phyloP scores from a whole-genome alignment of 2,888 invertebrate genomes.

The Eudasyphora cyanicolor region DNA sequence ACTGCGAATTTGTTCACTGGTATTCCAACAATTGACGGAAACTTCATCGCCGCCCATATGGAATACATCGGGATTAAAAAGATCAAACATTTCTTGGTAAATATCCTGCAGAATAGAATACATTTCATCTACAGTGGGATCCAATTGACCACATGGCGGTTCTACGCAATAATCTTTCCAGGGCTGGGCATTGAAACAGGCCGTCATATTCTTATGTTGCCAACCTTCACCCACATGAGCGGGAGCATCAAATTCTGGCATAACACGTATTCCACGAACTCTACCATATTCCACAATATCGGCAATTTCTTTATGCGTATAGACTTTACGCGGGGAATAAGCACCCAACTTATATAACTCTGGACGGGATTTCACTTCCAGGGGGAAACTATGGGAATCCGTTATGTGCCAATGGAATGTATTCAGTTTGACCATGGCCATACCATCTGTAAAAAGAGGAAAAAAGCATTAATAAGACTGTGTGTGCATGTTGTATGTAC shows the following conservation, averaged over 20 bases:
- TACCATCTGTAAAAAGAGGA: constrained; percentile 84
- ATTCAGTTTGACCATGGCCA: constrained; percentile 94
- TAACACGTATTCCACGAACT: constrained; percentile 89
- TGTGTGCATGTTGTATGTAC: too few relatives aligned
- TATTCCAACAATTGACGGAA: constrained; percentile 87
- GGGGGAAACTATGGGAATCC: constrained; percentile 96
- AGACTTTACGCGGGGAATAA: constrained; percentile 86
- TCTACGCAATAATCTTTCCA: constrained; percentile 87
- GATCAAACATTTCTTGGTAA: constrained; percentile 86
- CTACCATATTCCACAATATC: constrained; percentile 85
- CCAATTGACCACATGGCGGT: constrained; percentile 92
- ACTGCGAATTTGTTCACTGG: constrained; percentile 84
- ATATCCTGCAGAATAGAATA: constrained; percentile 87
- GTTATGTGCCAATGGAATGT: constrained; percentile 97
- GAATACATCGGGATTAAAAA: constrained; percentile 85
- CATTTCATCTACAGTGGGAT: constrained; percentile 86
- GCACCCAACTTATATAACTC: constrained; percentile 89
- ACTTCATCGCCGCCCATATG: constrained; percentile 95
- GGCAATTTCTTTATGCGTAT: constrained; percentile 82
- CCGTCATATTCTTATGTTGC: constrained; percentile 86
- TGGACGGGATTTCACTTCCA: constrained; percentile 87
- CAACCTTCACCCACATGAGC: constrained; percentile 94
- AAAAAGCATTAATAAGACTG: too few relatives aligned
- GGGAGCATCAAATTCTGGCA: constrained; percentile 96
- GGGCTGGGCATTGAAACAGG: constrained; percentile 88